Evolutionary conservation across 2,888 invertebrate species (phyloP).

Genomic region (Callyntrura guangdongensis): DNA sequence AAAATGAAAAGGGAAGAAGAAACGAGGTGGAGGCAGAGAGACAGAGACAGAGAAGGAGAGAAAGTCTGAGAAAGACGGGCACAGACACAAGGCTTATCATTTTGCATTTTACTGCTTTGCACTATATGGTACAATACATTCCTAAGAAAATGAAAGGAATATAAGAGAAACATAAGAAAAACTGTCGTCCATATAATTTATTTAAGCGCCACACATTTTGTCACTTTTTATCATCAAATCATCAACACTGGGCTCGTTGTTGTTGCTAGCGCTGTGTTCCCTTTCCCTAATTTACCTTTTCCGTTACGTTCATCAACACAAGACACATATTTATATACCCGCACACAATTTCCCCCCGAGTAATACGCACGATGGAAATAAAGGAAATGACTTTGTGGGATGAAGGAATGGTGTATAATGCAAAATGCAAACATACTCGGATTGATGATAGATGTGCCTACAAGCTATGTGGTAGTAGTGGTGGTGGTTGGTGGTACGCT

Average conservation of each 20-base stretch:
- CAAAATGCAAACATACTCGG: not conserved
- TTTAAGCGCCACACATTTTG: slow-evolving; percentile 31
- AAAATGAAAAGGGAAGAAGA: slow-evolving; percentile 5
- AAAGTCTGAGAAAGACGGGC: too few species aligned
- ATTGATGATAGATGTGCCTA: not conserved
- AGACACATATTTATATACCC: too few species aligned
- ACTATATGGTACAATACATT: not conserved
- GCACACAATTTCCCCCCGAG: not conserved
- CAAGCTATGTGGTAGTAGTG: not conserved
- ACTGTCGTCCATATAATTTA: slow-evolving; percentile 20
- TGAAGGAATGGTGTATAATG: not conserved
- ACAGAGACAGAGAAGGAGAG: not conserved
- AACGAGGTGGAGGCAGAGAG: too few species aligned
- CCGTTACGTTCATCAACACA: not conserved
- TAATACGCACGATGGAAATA: not conserved
- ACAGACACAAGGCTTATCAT: not conserved
- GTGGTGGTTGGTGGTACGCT: too few species aligned
- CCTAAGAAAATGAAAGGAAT: not conserved
- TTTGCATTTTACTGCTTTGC: not conserved
- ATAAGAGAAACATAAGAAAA: not conserved
- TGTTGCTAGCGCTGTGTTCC: not conserved
- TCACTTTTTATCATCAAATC: slow-evolving; percentile 20
- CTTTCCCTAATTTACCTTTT: slow-evolving; percentile 30
- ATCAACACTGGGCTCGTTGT: not conserved
- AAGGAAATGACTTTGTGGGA: not conserved